Evolutionary conservation across 1,140 invertebrate genomes (phyloP).

Genomic region (Thalassaphorura encarpata): DNA sequence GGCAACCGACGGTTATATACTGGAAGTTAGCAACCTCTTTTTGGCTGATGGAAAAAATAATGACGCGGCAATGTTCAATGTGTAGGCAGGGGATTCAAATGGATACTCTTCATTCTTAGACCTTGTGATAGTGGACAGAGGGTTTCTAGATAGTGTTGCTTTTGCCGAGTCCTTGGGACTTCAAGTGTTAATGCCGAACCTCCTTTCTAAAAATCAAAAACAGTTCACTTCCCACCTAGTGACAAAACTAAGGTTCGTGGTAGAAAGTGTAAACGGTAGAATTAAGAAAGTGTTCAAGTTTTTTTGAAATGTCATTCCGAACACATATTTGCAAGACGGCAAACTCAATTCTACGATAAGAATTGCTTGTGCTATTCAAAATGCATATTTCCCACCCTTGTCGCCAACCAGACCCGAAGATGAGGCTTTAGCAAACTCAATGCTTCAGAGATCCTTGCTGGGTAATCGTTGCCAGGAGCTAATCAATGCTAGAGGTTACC

Average conservation of each 20-base stretch:
- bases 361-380: constrained; percentile 15
- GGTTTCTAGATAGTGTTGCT: constrained; percentile 9
- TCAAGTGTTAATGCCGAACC: constrained; percentile 28
- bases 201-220: constrained; percentile 18
- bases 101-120: not conserved
- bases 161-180: not conserved
- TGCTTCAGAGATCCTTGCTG: not conserved
- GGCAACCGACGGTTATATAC: constrained; percentile 16
- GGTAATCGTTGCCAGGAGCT: not conserved
- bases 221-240: constrained; percentile 36
- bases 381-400: constrained; percentile 2
- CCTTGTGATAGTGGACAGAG: constrained; percentile 11
- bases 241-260: constrained; percentile 37
- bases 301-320: constrained; percentile 4
- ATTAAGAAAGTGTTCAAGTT: constrained; percentile 19
- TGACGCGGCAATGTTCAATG: constrained; percentile 13
- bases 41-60: constrained; percentile 6
- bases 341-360: not conserved
- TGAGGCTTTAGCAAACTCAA: not conserved
- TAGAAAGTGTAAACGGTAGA: constrained; percentile 37
- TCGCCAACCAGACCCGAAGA: not conserved
- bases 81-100: not conserved
- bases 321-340: not conserved
- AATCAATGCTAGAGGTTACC: not conserved
- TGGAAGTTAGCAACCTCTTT: constrained; percentile 10